Evolutionary conservation across 1,140 invertebrate genomes (phyloP).

Genomic region (Lamellibrachia luymesi): DNA sequence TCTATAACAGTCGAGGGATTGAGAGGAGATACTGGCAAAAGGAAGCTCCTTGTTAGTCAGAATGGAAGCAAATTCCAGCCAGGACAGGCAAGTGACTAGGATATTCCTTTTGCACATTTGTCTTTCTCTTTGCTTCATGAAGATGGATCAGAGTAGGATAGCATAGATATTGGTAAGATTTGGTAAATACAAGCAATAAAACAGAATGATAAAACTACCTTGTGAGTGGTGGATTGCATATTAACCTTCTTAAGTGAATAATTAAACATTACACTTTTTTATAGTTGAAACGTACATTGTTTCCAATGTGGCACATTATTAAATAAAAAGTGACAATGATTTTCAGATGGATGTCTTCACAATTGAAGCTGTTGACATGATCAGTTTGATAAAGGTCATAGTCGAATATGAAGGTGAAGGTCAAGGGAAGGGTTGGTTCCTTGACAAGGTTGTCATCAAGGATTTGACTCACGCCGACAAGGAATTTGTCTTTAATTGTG

Average conservation of each 20-base stretch:
- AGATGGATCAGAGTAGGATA: no score
- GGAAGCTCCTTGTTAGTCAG: conserved; percentile 9
- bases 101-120: conserved; percentile 11
- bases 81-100: conserved; percentile 26
- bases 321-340: neutral
- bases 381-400: conserved; percentile 27
- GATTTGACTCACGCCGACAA: conserved; percentile 38
- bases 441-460: conserved; percentile 46
- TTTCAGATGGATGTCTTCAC: conserved; percentile 31
- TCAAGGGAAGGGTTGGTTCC: conserved; percentile 43
- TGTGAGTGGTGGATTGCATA: no score
- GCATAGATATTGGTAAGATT: neutral
- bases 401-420: conserved; percentile 36
- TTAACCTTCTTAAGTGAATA: no score
- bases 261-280: no score
- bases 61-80: conserved; percentile 22
- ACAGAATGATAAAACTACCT: no score
- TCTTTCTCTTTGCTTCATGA: neutral
- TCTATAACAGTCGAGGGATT: conserved; percentile 37
- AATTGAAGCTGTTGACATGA: conserved; percentile 31
- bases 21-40: conserved; percentile 38
- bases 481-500: conserved; percentile 44
- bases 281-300: no score
- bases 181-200: no score
- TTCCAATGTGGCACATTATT: no score